These are phyloP conservation scores for Phymastichus coffea DNA, from an alignment of 1,140 invertebrate genomes.

Conservation along the genomic window DNA sequence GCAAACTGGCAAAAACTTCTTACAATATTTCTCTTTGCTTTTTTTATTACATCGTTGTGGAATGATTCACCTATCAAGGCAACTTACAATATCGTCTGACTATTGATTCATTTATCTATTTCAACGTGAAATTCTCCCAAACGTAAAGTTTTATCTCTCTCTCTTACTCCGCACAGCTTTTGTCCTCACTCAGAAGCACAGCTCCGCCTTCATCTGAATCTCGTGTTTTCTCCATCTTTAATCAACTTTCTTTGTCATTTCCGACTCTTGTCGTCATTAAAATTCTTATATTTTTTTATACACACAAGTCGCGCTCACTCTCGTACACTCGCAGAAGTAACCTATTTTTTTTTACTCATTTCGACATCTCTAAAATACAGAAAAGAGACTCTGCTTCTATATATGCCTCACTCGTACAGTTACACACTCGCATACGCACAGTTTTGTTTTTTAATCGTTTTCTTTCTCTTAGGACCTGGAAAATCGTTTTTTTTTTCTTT, in stretches of 20 bases:
- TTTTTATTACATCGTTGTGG: constrained; percentile 27
- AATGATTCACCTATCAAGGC: constrained; percentile 34
- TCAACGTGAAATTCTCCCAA: constrained; percentile 14
- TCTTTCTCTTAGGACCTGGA: constrained; percentile 27
- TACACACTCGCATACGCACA: neutral
- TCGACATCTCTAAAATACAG: constrained; percentile 8
- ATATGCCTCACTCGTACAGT: neutral
- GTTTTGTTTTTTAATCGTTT: neutral
- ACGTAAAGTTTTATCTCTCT: no score
- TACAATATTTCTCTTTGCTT: neutral
- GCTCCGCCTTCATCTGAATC: no score
- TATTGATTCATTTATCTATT: constrained; percentile 20
- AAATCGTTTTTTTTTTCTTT: constrained; percentile 8
- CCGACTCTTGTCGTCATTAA: neutral
- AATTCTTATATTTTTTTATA: constrained; percentile 36
- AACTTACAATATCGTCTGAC: constrained; percentile 28
- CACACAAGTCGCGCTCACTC: neutral
- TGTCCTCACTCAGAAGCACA: no score
- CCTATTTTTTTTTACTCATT: neutral
- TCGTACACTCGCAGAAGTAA: constrained; percentile 5
- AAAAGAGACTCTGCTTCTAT: neutral
- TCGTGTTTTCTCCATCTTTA: no score
- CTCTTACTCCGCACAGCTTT: no score
- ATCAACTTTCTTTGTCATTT: no score
- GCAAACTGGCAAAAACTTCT: neutral